Conservation (phyloP, 2,113 vertebrate genomes). For the Odocoileus hemionus region DNA sequence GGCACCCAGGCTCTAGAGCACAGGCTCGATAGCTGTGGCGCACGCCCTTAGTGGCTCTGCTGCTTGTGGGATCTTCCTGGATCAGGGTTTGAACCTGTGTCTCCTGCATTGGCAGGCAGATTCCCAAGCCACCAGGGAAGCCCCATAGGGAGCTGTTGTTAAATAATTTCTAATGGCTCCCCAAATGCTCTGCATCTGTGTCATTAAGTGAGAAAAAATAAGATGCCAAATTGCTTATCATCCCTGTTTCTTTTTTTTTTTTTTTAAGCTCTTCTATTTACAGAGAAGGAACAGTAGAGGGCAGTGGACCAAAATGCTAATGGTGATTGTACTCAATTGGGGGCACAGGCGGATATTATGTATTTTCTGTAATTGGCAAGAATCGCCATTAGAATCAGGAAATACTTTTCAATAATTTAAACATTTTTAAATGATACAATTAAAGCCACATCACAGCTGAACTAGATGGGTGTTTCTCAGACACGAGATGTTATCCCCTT, state of each 20-base stretch:
- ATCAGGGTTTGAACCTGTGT: background rate
- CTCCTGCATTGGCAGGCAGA: background rate
- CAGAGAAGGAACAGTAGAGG: background rate
- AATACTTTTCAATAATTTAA: constrained; percentile 10
- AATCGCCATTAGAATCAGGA: background rate
- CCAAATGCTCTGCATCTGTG: background rate
- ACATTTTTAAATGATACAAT: background rate
- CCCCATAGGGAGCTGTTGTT: background rate
- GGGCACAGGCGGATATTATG: background rate
- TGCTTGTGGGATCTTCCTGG: background rate
- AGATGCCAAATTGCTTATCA: background rate
- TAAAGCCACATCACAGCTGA: background rate
- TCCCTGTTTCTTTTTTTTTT: background rate
- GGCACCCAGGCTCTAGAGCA: background rate
- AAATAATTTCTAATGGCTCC: background rate
- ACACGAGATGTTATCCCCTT: background rate
- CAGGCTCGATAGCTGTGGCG: background rate
- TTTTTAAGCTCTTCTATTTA: background rate
- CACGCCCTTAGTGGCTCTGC: background rate
- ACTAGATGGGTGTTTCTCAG: background rate
- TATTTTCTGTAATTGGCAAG: background rate
- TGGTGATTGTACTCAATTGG: background rate
- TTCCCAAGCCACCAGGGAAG: background rate
- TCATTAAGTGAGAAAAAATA: background rate
- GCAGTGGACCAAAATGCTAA: background rate